phyloP scores from a whole-genome alignment of 2,888 invertebrate species.

The Malachius bipustulatus region DNA sequence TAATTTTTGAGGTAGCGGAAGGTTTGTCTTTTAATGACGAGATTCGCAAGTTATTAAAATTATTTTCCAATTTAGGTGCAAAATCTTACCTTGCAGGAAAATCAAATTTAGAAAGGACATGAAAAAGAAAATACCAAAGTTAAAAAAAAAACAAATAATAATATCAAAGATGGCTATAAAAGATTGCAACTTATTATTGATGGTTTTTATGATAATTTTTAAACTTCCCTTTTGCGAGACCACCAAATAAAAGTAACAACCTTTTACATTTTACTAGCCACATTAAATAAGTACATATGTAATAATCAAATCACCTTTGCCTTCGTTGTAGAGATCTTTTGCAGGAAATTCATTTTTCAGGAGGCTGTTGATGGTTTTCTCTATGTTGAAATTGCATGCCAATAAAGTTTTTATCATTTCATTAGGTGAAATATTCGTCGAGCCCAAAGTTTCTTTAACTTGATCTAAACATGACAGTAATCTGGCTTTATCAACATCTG shows the following conservation, averaged over 20 bases:
- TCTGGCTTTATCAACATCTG: conserved; percentile 58
- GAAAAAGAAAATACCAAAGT: conserved; percentile 25
- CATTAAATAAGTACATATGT: no score
- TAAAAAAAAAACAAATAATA: conserved; percentile 1
- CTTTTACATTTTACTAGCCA: no score
- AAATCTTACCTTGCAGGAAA: conserved; percentile 42
- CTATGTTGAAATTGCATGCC: conserved; percentile 58
- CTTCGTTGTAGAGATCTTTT: conserved; percentile 21
- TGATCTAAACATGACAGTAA: conserved; percentile 76
- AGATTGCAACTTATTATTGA: no score
- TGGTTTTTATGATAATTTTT: no score
- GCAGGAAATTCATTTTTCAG: conserved; percentile 23
- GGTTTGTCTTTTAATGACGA: conserved; percentile 14
- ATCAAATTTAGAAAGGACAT: conserved; percentile 25
- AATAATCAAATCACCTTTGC: conserved; percentile 38
- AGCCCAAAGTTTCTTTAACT: conserved; percentile 68
- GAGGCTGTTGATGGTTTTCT: conserved; percentile 61
- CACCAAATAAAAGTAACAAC: no score
- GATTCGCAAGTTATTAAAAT: conserved; percentile 15
- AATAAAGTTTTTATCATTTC: conserved; percentile 61
- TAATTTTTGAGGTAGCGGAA: no score
- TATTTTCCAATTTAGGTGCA: conserved; percentile 11
- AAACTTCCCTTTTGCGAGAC: no score
- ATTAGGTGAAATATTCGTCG: conserved; percentile 54
- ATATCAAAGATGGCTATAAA: no score